Conservation (phyloP, 1,140 invertebrate genomes). For the Atta texana region DNA sequence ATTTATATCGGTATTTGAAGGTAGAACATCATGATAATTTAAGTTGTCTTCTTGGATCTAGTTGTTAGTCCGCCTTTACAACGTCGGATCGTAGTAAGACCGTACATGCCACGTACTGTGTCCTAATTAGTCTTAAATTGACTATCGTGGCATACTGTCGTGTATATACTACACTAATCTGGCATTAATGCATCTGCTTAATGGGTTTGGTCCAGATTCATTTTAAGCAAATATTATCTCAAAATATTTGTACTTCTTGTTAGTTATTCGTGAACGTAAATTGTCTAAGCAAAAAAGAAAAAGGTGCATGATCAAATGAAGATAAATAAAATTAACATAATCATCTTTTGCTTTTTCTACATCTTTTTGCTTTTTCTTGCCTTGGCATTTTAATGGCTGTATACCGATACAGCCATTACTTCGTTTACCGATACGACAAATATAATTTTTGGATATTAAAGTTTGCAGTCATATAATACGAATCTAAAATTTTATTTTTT, state of each 20-base stretch:
- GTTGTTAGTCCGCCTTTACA: conserved; percentile 21
- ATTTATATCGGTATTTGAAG: conserved; percentile 21
- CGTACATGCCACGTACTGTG: neutral
- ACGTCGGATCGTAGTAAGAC: neutral
- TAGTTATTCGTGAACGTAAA: neutral
- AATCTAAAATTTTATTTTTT: conserved; percentile 3
- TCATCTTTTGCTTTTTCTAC: neutral
- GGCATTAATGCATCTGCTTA: conserved; percentile 38
- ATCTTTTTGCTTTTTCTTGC: neutral
- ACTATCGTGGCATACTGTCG: neutral
- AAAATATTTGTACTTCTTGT: neutral
- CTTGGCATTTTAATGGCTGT: neutral
- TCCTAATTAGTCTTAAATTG: conserved; percentile 63
- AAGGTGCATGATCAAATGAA: neutral
- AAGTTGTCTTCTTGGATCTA: conserved; percentile 41
- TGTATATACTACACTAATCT: conserved; percentile 29
- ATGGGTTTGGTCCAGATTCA: neutral
- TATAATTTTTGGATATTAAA: neutral
- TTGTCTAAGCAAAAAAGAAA: neutral
- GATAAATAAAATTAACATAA: conserved; percentile 5
- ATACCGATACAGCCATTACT: neutral
- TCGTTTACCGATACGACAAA: neutral
- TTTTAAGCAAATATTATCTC: conserved; percentile 46
- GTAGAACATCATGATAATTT: conserved; percentile 20
- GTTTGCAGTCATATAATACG: neutral